These are phyloP conservation scores for Numida meleagris DNA, from an alignment of 2,113 vertebrate species.

Conservation along the genomic window DNA sequence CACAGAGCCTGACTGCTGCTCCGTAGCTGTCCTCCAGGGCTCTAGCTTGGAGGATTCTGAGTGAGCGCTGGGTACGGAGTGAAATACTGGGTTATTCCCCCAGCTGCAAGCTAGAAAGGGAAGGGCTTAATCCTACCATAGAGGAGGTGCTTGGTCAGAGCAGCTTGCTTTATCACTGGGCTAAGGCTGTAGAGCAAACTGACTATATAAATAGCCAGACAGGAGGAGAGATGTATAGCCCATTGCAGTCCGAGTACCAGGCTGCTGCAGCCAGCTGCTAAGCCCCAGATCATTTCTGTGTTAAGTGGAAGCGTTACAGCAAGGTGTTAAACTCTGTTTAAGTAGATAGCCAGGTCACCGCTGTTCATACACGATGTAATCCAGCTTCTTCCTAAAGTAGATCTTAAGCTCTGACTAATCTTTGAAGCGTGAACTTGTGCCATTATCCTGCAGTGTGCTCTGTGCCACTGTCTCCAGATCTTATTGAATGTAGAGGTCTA, in stretches of 20 bases:
- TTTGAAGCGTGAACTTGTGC: slow-evolving; percentile 33
- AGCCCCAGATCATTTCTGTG: background rate
- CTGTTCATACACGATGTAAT: slow-evolving; percentile 40
- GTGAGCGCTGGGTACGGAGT: background rate
- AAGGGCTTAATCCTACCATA: background rate
- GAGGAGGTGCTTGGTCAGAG: background rate
- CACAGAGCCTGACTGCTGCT: background rate
- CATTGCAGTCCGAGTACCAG: background rate
- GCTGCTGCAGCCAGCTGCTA: background rate
- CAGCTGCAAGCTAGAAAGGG: background rate
- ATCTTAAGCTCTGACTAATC: slow-evolving; percentile 53
- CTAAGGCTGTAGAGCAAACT: background rate
- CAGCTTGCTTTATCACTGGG: background rate
- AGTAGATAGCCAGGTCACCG: slow-evolving; percentile 4
- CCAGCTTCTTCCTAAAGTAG: slow-evolving; percentile 20
- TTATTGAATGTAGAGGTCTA: background rate
- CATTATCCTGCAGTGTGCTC: background rate
- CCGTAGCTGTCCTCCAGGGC: background rate
- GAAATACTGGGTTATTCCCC: background rate
- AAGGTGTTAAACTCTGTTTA: slow-evolving; percentile 38
- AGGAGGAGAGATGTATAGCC: background rate
- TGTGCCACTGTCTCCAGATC: background rate
- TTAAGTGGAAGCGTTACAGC: background rate
- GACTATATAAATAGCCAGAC: background rate
- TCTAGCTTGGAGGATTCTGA: background rate